Evolutionary conservation across 2,888 invertebrate genomes (phyloP), one percentile per base, ranked within the genome.

Genomic region (Drosophila ochracea): DNA sequence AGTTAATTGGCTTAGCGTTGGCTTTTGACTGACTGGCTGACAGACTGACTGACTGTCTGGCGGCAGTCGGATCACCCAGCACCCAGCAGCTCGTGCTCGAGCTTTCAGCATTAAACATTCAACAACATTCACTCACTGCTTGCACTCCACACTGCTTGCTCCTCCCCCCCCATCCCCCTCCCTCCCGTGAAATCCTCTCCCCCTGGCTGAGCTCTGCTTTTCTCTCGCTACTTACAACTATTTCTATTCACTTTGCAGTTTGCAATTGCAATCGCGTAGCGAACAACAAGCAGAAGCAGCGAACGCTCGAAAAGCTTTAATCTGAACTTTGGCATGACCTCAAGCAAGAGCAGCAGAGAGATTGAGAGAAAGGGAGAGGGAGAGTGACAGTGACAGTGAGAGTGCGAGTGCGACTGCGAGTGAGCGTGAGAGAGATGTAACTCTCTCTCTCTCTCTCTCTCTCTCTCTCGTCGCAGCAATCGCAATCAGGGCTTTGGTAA

Each of bases 1-100:
- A 80, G 79, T 89, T 89, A 86, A 86, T 89, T 86, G 87, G 87
- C 86, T 83, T 72, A 73, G 71, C 74, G 77, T 58, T 81, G 77
- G 77, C 84, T 85, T 81, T 80, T 61, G 68, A 28, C 57, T 58
- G 43, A 16, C 41, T 3, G 28, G 3, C 21, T 11, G 47, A 52
- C 47, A 54, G 76, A 4, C 33, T 54, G 62, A 41, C 49, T 50
- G 31, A 5, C 21, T 7, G 72, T 19, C 10, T 43, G 47, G 47
- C 39, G 4, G 16, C 55, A 16, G 58, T 19, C 39, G 33, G 62
- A 35, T 53, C 31, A 28, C 10, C 25, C 4, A 63, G 67, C 10
- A 35, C 41, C 13, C 13, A 13, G 16, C 37, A 37, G 6, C 37
- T 16, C 37, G 37, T 16, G n/a, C n/a, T n/a, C n/a, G 68, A 63